Conservation (phyloP, 1,140 invertebrate species). For the Bombus impatiens region DNA sequence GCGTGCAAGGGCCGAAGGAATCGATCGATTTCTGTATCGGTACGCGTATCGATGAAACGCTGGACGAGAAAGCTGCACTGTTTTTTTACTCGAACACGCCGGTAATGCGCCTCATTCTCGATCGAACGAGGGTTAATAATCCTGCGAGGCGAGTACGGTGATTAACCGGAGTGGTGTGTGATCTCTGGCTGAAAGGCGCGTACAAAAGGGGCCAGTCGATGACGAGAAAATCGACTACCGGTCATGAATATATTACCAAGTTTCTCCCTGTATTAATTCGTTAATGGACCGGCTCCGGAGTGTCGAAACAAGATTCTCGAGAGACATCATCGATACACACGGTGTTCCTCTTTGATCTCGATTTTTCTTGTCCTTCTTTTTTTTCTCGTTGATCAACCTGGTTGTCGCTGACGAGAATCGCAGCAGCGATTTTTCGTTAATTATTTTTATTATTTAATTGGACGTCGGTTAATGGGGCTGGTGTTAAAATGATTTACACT, state of each 20-base stretch:
- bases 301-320: conserved; percentile 20
- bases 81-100: conserved; percentile 8
- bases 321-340: background rate
- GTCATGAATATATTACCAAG: conserved; percentile 42
- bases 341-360: background rate
- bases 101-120: conserved; percentile 43
- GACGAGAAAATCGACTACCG: conserved; percentile 26
- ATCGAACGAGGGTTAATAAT: conserved; percentile 56
- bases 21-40: conserved; percentile 25
- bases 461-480: conserved; percentile 10
- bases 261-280: conserved; percentile 48
- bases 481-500: conserved; percentile 23
- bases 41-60: conserved; percentile 3
- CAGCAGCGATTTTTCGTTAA: background rate
- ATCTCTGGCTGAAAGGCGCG: conserved; percentile 31
- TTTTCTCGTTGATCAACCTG: background rate
- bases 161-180: conserved; percentile 34
- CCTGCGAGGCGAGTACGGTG: conserved; percentile 42
- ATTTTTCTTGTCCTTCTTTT: background rate
- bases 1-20: background rate
- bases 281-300: conserved; percentile 17
- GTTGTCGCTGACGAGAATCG: background rate
- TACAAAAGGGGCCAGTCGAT: conserved; percentile 36
- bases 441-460: conserved; percentile 39
- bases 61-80: conserved; percentile 49